Percentiles rank a stretch among this genome's conserved stretches.
phyloP scores from a whole-genome alignment of 2,797 vertebrate species.

The Allochrocebus solatus region DNA sequence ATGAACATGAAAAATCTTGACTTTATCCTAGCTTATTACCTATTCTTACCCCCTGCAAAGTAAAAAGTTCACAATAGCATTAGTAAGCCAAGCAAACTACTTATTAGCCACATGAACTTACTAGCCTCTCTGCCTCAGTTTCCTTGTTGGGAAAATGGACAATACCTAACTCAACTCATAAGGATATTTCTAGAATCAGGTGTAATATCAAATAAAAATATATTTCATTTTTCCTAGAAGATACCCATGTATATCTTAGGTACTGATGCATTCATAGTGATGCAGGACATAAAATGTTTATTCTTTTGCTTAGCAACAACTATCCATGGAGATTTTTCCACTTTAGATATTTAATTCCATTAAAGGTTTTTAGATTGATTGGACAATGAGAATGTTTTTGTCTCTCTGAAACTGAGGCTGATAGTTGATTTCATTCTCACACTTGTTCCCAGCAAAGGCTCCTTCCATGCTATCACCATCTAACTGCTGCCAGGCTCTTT shows the following conservation, averaged over 20 bases:
- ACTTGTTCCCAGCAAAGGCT: neutral
- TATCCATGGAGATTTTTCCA: neutral
- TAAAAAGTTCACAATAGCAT: neutral
- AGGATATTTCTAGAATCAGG: neutral
- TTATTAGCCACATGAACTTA: neutral
- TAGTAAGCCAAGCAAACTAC: neutral
- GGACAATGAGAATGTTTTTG: neutral
- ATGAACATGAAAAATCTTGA: neutral
- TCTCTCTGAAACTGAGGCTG: neutral
- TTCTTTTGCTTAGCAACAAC: neutral
- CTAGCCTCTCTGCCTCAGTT: neutral
- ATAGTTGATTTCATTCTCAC: neutral
- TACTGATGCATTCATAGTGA: neutral
- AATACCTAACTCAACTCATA: neutral
- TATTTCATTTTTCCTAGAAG: neutral
- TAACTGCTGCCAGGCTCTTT: neutral
- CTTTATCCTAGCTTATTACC: neutral
- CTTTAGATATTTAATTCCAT: neutral
- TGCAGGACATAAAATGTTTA: neutral
- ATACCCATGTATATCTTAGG: neutral
- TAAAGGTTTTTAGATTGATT: neutral
- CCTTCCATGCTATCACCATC: neutral
- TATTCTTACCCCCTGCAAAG: neutral
- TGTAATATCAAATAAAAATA: neutral
- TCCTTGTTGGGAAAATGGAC: neutral